These are phyloP conservation scores for Philereme transversata DNA, from an alignment of 2,888 invertebrate genomes.

Conservation along the genomic window DNA sequence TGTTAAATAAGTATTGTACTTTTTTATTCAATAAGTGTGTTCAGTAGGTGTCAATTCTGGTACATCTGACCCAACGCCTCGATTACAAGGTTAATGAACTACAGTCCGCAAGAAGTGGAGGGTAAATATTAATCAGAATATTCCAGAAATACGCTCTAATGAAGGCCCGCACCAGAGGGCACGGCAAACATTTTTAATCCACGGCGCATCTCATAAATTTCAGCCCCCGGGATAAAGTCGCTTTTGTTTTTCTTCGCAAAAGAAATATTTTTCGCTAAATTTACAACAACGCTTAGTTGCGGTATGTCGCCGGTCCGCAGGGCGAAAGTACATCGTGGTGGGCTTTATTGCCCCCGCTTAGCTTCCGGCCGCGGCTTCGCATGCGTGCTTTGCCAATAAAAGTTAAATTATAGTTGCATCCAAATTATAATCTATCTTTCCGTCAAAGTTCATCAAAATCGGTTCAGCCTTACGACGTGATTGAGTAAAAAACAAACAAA, in stretches of 20 bases:
- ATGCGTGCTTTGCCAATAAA: too few relatives aligned
- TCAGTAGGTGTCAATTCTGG: too few relatives aligned
- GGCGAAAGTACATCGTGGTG: conserved; percentile 44
- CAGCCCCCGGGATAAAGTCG: conserved; percentile 69
- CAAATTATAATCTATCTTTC: too few relatives aligned
- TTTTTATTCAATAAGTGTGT: too few relatives aligned
- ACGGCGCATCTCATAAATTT: conserved; percentile 80
- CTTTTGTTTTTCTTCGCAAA: conserved; percentile 75
- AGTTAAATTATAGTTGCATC: too few relatives aligned
- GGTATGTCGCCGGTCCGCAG: conserved; percentile 49
- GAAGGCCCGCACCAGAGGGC: conserved; percentile 74
- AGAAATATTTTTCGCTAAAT: conserved; percentile 74
- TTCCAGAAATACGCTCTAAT: conserved; percentile 73
- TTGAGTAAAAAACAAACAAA: too few relatives aligned
- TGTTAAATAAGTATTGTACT: too few relatives aligned
- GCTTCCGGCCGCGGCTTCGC: too few relatives aligned
- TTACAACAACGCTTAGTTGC: conserved; percentile 65
- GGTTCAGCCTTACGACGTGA: too few relatives aligned
- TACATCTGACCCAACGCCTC: conserved; percentile 42
- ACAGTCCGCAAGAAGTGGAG: conserved; percentile 72
- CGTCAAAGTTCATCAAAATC: too few relatives aligned
- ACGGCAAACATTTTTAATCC: conserved; percentile 81
- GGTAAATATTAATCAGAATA: conserved; percentile 80
- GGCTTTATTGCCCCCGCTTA: conserved; percentile 52
- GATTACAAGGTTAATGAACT: conserved; percentile 66